These are phyloP conservation scores for Diarsia mendica DNA, from an alignment of 2,888 invertebrate genomes.

Conservation along the genomic window DNA sequence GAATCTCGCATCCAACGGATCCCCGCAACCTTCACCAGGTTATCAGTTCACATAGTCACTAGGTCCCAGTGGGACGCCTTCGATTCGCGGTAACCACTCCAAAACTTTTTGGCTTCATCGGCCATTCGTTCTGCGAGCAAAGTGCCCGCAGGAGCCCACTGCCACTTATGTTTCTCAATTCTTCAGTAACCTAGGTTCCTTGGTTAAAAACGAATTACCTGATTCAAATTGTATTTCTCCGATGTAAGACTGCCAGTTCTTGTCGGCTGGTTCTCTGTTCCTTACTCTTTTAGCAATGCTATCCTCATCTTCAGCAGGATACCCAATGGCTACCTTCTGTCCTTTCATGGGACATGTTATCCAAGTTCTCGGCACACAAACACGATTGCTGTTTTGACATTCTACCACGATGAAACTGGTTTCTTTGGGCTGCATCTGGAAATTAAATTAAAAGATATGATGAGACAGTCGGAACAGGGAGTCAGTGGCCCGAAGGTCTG, in stretches of 20 bases:
- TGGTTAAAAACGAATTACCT: slow-evolving; percentile 6
- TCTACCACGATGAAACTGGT: slow-evolving; percentile 28
- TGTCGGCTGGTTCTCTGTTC: slow-evolving; percentile 6
- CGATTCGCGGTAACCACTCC: too few relatives aligned
- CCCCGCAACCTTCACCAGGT: too few relatives aligned
- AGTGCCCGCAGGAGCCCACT: too few relatives aligned
- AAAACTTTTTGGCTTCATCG: too few relatives aligned
- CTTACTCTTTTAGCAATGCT: background rate
- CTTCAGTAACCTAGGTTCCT: too few relatives aligned
- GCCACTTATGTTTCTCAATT: too few relatives aligned
- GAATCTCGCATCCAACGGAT: too few relatives aligned
- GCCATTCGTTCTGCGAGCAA: too few relatives aligned
- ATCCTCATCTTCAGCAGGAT: slow-evolving; percentile 23
- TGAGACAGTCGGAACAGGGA: too few relatives aligned
- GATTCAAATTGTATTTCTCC: slow-evolving; percentile 31
- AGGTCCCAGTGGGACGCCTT: too few relatives aligned
- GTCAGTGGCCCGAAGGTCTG: too few relatives aligned
- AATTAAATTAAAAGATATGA: background rate
- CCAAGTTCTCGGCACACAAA: slow-evolving; percentile 42
- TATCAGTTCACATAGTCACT: too few relatives aligned
- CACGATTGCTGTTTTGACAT: slow-evolving; percentile 13
- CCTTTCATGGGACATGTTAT: background rate
- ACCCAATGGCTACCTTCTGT: slow-evolving; percentile 17
- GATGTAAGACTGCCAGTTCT: background rate
- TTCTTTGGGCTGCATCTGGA: slow-evolving; percentile 37